Base-by-base conservation (phyloP, 2,797 vertebrate species). In the Neosalanx taihuensis region DNA sequence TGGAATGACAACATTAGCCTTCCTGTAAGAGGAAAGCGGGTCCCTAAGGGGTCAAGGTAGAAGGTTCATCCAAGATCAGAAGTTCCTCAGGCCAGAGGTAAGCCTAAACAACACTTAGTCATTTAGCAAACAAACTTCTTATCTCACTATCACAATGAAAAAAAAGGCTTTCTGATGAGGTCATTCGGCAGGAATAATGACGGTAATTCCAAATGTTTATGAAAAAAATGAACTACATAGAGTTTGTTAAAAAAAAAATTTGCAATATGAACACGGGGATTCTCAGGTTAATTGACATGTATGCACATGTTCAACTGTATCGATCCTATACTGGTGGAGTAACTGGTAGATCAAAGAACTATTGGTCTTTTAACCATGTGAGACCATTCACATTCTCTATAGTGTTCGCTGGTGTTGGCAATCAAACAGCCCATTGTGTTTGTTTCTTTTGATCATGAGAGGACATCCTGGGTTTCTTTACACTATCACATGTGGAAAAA, bases 11-110 rank as follows among this genome's bases (percentile, higher is more conserved):
- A 89, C 80, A 78, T 78, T 80, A 87, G 68, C 67, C 85, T 85
- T 93, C 88, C 85, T 83, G 88, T 75, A 78, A 79, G 77, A 88
- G 83, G 86, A 92, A 90, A 85, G 81, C 72, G 53, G 73, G 84
- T 86, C 86, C 75, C 89, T 84, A 83, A 79, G 60, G 81, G 82
- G 87, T 87, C 87, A 91, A 90, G 79, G 84, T 87, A 82, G 61
- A 83, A 85, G 72, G 69, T 81, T 90, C 83, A 83, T 87, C 76
- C 81, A 84, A 81, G 83, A 91, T 88, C 83, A 90, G 80, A 83
- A 88, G 72, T 70, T 79, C 79, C 71, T 74, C 65, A 81, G 73
- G 73, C 78, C 84, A 83, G 78, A 80, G 64, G 67, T 73, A 72
- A 77, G 78, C 67, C 77, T 74, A 64, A 82, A 77, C 65, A 77